phyloP scores from a whole-genome alignment of 2,113 vertebrate species.

The Poecile atricapillus region DNA sequence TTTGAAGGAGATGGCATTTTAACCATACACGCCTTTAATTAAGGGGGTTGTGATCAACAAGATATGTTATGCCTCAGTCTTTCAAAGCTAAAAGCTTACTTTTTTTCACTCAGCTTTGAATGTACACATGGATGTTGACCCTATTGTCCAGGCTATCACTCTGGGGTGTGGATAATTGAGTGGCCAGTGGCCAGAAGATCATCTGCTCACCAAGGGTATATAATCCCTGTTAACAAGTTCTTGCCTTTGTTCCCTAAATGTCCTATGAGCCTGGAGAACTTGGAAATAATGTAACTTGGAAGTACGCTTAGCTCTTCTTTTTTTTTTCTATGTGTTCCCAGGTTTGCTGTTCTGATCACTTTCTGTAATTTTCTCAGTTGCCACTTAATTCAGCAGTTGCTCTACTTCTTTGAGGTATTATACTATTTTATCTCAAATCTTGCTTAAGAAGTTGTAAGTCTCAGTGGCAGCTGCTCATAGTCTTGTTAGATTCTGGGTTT shows the following conservation, averaged over 20 bases:
- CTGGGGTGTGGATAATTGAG: background rate
- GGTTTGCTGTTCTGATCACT: background rate
- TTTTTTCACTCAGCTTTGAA: background rate
- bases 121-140: background rate
- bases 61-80: background rate
- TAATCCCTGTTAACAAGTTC: background rate
- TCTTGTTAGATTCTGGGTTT: background rate
- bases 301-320: background rate
- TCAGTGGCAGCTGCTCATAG: background rate
- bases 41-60: accelerated
- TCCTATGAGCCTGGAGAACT: background rate
- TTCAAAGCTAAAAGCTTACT: background rate
- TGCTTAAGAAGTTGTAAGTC: background rate
- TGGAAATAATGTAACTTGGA: background rate
- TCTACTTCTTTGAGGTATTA: background rate
- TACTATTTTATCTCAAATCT: background rate
- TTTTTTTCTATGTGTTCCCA: background rate
- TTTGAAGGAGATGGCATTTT: background rate
- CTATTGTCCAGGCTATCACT: background rate
- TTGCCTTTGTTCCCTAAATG: background rate
- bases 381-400: background rate
- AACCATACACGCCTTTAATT: background rate
- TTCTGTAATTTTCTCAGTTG: background rate
- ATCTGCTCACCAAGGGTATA: background rate
- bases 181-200: background rate